phyloP scores from a whole-genome alignment of 2,113 vertebrate species.

The Chiloscyllium plagiosum region DNA sequence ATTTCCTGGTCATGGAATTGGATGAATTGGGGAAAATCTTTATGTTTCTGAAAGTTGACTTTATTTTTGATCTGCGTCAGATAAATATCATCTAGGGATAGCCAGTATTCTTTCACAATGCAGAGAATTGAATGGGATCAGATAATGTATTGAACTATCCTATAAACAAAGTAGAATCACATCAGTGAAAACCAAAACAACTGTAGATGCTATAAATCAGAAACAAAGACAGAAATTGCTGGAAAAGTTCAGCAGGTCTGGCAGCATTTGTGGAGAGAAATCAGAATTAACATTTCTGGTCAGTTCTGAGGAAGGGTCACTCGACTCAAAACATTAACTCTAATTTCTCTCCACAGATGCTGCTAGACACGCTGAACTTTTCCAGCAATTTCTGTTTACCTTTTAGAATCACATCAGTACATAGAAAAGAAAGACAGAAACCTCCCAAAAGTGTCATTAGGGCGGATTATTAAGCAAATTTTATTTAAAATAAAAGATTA shows the following conservation, averaged over 20 bases:
- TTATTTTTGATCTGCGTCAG: background rate
- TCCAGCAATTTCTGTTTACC: too few species aligned
- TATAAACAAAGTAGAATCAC: background rate
- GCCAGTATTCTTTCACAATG: too few species aligned
- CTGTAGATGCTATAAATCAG: too few species aligned
- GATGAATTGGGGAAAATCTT: background rate
- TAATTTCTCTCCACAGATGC: too few species aligned
- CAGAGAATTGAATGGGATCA: background rate
- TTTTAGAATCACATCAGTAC: background rate
- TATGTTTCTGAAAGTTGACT: background rate
- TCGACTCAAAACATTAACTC: too few species aligned
- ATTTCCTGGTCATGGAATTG: background rate
- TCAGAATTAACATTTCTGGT: too few species aligned
- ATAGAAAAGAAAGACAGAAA: background rate
- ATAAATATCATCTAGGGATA: background rate
- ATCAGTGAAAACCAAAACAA: background rate
- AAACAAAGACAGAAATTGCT: too few species aligned
- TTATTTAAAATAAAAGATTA: background rate
- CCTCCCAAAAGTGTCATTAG: background rate
- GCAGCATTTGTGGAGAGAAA: too few species aligned
- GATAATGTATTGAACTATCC: background rate
- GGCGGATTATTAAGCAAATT: background rate
- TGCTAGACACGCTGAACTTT: too few species aligned
- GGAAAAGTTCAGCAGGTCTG: too few species aligned
- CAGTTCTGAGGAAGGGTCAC: too few species aligned